Percentiles rank a stretch among this genome's conserved stretches.
phyloP scores from a whole-genome alignment of 92 coral and sea anemone genomes.

The Umimayanthus kanabou region DNA sequence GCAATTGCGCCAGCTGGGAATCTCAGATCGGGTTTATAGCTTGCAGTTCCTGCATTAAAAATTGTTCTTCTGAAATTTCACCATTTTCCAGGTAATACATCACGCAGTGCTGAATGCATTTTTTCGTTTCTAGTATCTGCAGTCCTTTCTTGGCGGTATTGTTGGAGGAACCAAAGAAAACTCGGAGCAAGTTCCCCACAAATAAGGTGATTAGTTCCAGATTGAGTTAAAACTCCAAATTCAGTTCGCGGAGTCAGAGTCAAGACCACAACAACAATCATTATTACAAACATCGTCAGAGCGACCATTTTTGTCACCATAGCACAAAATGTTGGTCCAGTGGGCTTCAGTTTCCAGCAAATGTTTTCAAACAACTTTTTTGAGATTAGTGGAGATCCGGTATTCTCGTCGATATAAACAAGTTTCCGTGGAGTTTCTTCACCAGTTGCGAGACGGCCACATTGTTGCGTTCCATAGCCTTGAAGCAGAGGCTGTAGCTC shows the following conservation, averaged over 20 bases:
- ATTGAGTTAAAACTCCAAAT: conserved; percentile 7
- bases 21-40: too few relatives aligned
- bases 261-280: neutral
- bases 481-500: neutral
- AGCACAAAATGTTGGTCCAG: neutral
- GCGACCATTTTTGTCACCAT: conserved; percentile 1
- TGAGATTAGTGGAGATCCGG: neutral
- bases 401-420: neutral
- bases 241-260: conserved; percentile 16
- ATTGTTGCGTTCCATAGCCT: neutral
- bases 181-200: neutral
- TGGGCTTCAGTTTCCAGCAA: neutral
- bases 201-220: neutral
- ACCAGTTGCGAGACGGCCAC: neutral
- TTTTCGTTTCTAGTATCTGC: neutral
- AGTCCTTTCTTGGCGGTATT: neutral
- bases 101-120: neutral
- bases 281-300: conserved; percentile 3
- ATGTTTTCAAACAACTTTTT: conserved; percentile 1
- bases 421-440: neutral
- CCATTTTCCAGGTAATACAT: neutral
- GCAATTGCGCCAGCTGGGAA: too few relatives aligned
- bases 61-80: neutral
- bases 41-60: too few relatives aligned
- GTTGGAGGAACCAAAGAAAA: neutral